These are phyloP conservation scores for Pogoniulus pusillus DNA, from an alignment of 2,797 vertebrate genomes.

Conservation along the genomic window DNA sequence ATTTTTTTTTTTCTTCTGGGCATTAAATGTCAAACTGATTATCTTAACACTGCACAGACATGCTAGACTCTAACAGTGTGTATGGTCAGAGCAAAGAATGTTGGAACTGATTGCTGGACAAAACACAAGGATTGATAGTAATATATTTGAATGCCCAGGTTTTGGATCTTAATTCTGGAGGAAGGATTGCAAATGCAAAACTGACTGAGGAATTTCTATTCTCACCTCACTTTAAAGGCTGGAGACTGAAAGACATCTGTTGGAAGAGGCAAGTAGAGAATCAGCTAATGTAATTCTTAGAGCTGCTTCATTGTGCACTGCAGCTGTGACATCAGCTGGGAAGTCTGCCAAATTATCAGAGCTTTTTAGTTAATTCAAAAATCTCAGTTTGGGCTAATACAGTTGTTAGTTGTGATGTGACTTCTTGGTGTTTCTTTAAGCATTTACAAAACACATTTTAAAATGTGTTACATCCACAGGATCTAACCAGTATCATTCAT, in stretches of 20 bases:
- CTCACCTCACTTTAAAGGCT: neutral
- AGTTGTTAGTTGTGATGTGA: neutral
- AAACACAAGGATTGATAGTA: neutral
- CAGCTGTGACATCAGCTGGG: neutral
- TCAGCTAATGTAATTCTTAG: neutral
- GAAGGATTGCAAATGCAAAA: neutral
- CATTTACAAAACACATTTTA: neutral
- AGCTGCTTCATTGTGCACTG: neutral
- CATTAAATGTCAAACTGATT: neutral
- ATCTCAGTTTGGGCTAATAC: neutral
- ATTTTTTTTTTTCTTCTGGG: neutral
- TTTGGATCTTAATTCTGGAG: conserved; percentile 6
- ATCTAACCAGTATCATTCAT: neutral
- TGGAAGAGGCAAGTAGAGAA: neutral
- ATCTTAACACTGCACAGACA: neutral
- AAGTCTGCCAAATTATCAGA: neutral
- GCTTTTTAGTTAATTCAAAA: neutral
- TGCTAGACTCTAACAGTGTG: neutral
- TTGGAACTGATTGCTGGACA: neutral
- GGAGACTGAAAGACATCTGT: neutral
- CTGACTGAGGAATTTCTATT: neutral
- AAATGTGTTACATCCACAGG: neutral
- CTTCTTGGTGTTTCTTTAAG: neutral
- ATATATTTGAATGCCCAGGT: neutral
- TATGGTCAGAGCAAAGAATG: neutral